phyloP scores from a whole-genome alignment of 2,888 invertebrate species.

The Suillia variegata region DNA sequence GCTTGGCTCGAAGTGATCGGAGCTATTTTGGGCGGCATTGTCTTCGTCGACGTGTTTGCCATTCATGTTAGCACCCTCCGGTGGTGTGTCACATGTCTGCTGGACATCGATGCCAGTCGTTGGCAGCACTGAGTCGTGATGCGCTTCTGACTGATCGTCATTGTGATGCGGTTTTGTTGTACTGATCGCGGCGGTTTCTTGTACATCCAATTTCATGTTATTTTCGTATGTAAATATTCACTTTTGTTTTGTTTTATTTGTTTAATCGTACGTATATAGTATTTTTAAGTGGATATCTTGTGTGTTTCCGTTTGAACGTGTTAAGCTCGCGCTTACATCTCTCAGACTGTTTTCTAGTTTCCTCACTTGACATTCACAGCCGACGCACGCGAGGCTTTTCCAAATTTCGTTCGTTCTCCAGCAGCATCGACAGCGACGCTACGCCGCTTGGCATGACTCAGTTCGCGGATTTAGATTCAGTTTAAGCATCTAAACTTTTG shows the following conservation, averaged over 20 bases:
- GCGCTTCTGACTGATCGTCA: too few species aligned
- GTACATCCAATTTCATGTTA: background rate
- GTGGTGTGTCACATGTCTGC: background rate
- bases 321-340: slow-evolving; percentile 33
- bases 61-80: slow-evolving; percentile 19
- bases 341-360: slow-evolving; percentile 35
- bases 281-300: too few species aligned
- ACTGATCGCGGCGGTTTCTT: too few species aligned
- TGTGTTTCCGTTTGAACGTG: slow-evolving; percentile 27
- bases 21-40: slow-evolving; percentile 6
- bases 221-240: background rate
- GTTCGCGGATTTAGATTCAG: too few species aligned
- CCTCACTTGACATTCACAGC: slow-evolving; percentile 12
- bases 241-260: slow-evolving; percentile 1
- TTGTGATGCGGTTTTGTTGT: too few species aligned
- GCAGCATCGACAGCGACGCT: too few species aligned
- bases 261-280: too few species aligned
- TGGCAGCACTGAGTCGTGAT: background rate
- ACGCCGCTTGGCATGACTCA: too few species aligned
- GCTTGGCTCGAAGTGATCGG: slow-evolving; percentile 46
- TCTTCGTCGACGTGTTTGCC: slow-evolving; percentile 17
- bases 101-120: background rate
- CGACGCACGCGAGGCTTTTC: background rate
- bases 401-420: too few species aligned
- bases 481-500: too few species aligned